Evolutionary conservation across 2,888 invertebrate species (phyloP).

Genomic region (Entomobrya proxima): DNA sequence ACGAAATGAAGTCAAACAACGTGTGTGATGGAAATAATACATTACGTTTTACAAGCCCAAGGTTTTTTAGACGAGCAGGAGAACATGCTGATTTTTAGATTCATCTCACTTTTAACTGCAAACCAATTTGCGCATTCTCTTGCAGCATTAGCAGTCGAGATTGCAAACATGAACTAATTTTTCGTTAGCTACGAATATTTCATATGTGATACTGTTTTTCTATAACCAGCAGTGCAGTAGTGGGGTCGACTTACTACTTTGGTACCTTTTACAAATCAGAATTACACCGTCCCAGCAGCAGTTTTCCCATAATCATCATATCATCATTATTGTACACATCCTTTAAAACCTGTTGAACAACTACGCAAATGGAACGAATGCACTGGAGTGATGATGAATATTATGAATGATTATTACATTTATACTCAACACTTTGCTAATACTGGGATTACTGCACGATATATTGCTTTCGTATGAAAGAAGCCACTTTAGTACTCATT

Average conservation of each 20-base stretch:
- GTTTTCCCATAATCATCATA: conserved; percentile 41
- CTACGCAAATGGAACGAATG: conserved; percentile 50
- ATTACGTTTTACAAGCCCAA: no score
- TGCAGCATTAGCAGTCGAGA: no score
- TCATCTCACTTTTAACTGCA: no score
- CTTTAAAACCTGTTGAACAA: conserved; percentile 63
- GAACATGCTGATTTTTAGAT: no score
- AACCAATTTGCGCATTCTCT: no score
- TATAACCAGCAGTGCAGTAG: neutral
- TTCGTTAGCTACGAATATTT: neutral
- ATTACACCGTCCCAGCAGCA: neutral
- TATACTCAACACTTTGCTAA: conserved; percentile 15
- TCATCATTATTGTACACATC: conserved; percentile 33
- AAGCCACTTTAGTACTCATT: neutral
- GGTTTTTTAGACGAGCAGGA: no score
- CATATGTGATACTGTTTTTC: neutral
- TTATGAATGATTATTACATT: conserved; percentile 9
- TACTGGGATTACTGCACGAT: neutral
- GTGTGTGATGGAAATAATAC: no score
- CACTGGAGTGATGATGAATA: neutral
- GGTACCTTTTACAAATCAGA: conserved; percentile 30
- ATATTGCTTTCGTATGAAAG: neutral
- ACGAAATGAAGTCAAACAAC: no score
- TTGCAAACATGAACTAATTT: neutral
- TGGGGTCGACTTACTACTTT: neutral